A percentile compares a stretch with the other conserved stretches of the same genome.
These are phyloP conservation scores for Diabrotica undecimpunctata DNA, from an alignment of 1,140 invertebrate genomes.

Conservation along the genomic window DNA sequence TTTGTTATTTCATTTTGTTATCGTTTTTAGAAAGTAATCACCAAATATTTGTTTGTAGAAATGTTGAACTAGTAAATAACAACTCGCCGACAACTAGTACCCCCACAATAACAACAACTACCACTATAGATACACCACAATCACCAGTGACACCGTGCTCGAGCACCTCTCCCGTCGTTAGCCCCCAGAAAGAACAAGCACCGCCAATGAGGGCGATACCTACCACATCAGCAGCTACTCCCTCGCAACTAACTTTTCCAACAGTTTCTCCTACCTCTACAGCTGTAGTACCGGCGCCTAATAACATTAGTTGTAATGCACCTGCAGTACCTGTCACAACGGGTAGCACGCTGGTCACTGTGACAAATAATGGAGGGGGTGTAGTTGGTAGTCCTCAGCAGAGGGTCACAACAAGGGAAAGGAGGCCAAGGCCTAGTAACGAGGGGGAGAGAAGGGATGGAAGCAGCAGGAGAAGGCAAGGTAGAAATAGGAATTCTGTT, in stretches of 20 bases:
- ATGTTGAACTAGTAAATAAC: background rate
- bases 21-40: no score
- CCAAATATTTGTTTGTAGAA: background rate
- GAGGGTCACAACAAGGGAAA: conserved; percentile 29
- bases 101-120: conserved; percentile 15
- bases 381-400: conserved; percentile 24
- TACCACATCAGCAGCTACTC: conserved; percentile 27
- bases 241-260: conserved; percentile 31
- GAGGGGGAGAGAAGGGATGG: conserved; percentile 39
- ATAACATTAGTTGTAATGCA: conserved; percentile 39
- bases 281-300: conserved; percentile 37
- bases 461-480: conserved; percentile 36
- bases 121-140: conserved; percentile 18
- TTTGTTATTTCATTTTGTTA: no score
- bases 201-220: conserved; percentile 35
- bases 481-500: conserved; percentile 35
- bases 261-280: conserved; percentile 43
- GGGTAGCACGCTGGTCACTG: conserved; percentile 6
- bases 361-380: conserved; percentile 10
- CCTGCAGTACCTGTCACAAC: conserved; percentile 15
- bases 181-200: conserved; percentile 35
- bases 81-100: background rate
- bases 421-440: conserved; percentile 29
- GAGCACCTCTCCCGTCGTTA: conserved; percentile 34
- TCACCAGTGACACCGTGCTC: conserved; percentile 41